phyloP scores from a whole-genome alignment of 2,888 invertebrate species.

The Drosophila histrio region DNA sequence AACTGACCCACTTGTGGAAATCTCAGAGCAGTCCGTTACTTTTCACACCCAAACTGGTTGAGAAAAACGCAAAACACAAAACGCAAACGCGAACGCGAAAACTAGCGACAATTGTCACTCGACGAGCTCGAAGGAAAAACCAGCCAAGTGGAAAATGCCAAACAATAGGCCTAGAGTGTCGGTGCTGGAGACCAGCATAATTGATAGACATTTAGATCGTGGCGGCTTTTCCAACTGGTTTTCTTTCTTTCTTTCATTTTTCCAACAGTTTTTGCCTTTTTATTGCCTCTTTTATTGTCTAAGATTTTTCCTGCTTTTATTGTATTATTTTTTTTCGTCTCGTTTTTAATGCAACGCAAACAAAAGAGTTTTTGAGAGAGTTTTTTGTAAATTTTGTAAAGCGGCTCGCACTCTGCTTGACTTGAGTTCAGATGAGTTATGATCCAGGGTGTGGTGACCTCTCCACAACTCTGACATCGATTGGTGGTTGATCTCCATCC shows the following conservation, averaged over 20 bases:
- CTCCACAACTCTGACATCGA: conserved; percentile 18
- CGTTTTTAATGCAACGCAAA: conserved; percentile 35
- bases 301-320: conserved; percentile 54
- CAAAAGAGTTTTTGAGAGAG: conserved; percentile 57
- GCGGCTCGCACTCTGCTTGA: not conserved
- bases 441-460: conserved; percentile 62
- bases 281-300: conserved; percentile 61
- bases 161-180: conserved; percentile 43
- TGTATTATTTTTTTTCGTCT: conserved; percentile 1
- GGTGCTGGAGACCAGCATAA: conserved; percentile 44
- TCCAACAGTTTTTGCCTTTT: conserved; percentile 48
- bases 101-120: conserved; percentile 64
- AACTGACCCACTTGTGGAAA: conserved; percentile 66
- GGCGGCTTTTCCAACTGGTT: conserved; percentile 62
- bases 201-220: conserved; percentile 56
- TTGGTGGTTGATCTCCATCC: conserved; percentile 47
- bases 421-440: conserved; percentile 58
- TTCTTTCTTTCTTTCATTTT: conserved; percentile 39
- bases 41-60: conserved; percentile 70
- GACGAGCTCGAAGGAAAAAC: conserved; percentile 1
- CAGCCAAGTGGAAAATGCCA: conserved; percentile 62
- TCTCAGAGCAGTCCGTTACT: conserved; percentile 61
- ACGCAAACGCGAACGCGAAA: conserved; percentile 54
- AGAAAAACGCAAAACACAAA: conserved; percentile 43
- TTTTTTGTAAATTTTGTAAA: conserved; percentile 28